A percentile compares a stretch with the other conserved stretches of the same genome.
Evolutionary conservation across 2,888 invertebrate genomes (phyloP).

Genomic region (Drosophila diplacantha): DNA sequence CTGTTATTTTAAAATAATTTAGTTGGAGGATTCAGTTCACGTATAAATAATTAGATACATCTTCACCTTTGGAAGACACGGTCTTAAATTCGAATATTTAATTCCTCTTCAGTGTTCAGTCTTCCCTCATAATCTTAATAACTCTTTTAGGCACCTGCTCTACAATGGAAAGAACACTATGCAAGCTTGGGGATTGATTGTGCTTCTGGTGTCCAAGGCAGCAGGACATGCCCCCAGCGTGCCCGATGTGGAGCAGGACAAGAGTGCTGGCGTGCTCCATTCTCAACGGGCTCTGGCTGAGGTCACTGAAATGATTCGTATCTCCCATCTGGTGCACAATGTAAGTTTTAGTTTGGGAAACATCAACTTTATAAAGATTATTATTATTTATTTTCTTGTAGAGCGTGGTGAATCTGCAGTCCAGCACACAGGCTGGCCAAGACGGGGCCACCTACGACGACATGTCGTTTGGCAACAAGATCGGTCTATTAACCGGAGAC

Average conservation of each 20-base stretch:
- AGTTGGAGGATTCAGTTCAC: too few relatives aligned
- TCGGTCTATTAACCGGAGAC: conserved; percentile 94
- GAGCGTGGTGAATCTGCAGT: conserved; percentile 88
- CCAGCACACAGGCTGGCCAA: conserved; percentile 79
- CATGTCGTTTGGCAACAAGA: conserved; percentile 96
- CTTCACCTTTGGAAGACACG: too few relatives aligned
- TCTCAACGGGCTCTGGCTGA: conserved; percentile 93
- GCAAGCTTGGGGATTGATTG: conserved; percentile 96
- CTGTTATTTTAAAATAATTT: too few relatives aligned
- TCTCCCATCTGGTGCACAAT: conserved; percentile 93
- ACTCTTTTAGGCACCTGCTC: conserved; percentile 84
- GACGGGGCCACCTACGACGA: conserved; percentile 82
- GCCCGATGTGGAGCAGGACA: conserved; percentile 90
- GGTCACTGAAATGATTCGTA: conserved; percentile 97
- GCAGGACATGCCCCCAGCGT: conserved; percentile 90
- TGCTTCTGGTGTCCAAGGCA: conserved; percentile 93
- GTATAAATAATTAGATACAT: too few relatives aligned
- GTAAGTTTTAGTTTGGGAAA: conserved; percentile 71
- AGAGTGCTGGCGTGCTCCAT: conserved; percentile 89
- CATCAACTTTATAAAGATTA: too few relatives aligned
- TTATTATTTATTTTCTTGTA: conserved; percentile 17
- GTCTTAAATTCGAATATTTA: background rate
- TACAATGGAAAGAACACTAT: conserved; percentile 95
- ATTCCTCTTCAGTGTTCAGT: background rate
- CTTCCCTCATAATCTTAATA: background rate